Evolutionary conservation across 2,888 invertebrate species (phyloP).

Genomic region (Fragum fragum): DNA sequence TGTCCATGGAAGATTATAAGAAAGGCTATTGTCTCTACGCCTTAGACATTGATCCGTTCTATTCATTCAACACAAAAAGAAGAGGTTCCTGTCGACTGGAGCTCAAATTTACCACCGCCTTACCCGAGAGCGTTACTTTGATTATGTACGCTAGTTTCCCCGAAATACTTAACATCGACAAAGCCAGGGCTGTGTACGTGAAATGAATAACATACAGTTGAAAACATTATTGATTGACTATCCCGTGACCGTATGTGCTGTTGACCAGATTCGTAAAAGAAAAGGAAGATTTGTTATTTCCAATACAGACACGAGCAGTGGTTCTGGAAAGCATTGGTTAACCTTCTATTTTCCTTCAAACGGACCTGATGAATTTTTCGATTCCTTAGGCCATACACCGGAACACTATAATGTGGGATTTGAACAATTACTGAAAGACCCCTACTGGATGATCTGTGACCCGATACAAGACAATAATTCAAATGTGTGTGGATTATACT

Average conservation of each 20-base stretch:
- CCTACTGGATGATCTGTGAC: conserved; percentile 26
- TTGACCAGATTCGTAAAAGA: conserved; percentile 14
- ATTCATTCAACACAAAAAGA: conserved; percentile 47
- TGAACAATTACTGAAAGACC: conserved; percentile 6
- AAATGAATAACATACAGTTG: conserved; percentile 32
- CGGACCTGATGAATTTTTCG: conserved; percentile 52
- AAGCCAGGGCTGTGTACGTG: conserved; percentile 21
- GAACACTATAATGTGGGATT: conserved; percentile 7
- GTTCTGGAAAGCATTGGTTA: conserved; percentile 37
- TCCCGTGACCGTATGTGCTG: conserved; percentile 36
- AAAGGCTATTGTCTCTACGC: conserved; percentile 51
- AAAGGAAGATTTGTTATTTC: conserved; percentile 17
- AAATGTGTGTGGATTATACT: conserved; percentile 28
- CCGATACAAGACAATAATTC: conserved; percentile 25
- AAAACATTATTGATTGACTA: not conserved
- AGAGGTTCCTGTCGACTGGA: conserved; percentile 54
- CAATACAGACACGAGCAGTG: conserved; percentile 18
- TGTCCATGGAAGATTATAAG: conserved; percentile 37
- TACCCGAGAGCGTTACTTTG: conserved; percentile 51
- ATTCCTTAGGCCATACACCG: conserved; percentile 41
- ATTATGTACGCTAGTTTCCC: conserved; percentile 56
- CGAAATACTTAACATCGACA: conserved; percentile 33
- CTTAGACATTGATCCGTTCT: conserved; percentile 34
- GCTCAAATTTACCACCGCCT: conserved; percentile 44
- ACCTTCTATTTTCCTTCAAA: conserved; percentile 28